phyloP scores from a whole-genome alignment of 2,113 vertebrate genomes.

The Cynoglossus semilaevis region DNA sequence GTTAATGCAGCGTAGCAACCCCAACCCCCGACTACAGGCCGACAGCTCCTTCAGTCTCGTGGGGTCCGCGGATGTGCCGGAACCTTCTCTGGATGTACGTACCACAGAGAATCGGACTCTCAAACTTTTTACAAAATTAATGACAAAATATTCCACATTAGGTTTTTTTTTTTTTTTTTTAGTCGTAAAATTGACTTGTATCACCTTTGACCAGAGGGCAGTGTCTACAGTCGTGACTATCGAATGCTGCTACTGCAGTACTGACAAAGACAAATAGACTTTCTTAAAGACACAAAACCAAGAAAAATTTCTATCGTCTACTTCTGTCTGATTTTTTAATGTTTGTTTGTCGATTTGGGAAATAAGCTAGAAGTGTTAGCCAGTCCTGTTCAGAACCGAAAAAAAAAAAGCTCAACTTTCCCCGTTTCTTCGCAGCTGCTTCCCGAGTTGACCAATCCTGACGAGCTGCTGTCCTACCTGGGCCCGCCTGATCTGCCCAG shows the following conservation, averaged over 20 bases:
- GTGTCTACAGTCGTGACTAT: no score
- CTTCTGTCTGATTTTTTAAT: not conserved
- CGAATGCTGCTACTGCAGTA: no score
- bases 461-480: constrained; percentile 91
- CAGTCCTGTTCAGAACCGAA: no score
- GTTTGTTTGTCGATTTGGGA: not conserved
- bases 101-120: not conserved
- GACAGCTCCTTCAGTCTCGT: constrained; percentile 75
- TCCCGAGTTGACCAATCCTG: constrained; percentile 90
- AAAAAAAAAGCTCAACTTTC: not conserved
- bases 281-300: no score
- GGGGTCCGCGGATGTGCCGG: constrained; percentile 76
- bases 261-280: no score
- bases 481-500: constrained; percentile 87
- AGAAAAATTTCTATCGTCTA: no score
- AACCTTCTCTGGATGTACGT: constrained; percentile 89
- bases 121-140: not conserved
- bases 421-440: constrained; percentile 77
- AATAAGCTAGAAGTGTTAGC: no score
- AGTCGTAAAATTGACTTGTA: no score
- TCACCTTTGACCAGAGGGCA: no score
- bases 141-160: no score
- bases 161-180: no score
- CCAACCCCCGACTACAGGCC: constrained; percentile 71
- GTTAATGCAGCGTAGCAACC: constrained; percentile 77